These are phyloP conservation scores for Diabrotica virgifera DNA, from an alignment of 1,140 invertebrate genomes.

Conservation along the genomic window DNA sequence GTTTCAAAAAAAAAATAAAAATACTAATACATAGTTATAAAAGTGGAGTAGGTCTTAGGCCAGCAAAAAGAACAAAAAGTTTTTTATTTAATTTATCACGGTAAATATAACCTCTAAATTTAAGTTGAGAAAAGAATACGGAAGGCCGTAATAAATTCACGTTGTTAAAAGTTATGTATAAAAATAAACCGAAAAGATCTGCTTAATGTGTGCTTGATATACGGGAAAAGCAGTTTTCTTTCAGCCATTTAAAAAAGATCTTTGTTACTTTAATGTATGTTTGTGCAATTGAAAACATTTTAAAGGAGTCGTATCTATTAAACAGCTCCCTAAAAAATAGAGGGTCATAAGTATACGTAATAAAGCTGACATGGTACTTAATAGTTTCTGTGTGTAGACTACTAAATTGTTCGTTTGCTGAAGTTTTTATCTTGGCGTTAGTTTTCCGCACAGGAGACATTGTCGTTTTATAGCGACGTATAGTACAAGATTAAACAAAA, in stretches of 20 bases:
- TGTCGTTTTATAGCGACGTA: too few species aligned
- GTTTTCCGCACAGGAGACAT: too few species aligned
- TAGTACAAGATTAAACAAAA: too few species aligned
- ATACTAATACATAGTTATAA: too few species aligned
- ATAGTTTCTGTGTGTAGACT: conserved; percentile 12
- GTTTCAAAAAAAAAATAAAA: too few species aligned
- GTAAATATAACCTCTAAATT: conserved; percentile 8
- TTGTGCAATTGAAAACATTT: conserved; percentile 30
- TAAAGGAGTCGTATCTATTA: conserved; percentile 27
- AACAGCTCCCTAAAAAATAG: conserved; percentile 25
- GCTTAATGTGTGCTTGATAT: conserved; percentile 26
- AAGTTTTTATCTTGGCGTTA: background rate
- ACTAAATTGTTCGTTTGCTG: background rate
- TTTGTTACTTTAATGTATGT: conserved; percentile 33
- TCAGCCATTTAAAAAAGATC: conserved; percentile 27
- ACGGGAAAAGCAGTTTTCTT: conserved; percentile 29
- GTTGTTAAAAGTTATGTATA: conserved; percentile 20
- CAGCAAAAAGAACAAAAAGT: background rate
- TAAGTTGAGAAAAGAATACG: conserved; percentile 16
- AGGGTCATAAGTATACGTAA: conserved; percentile 18
- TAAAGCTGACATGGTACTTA: conserved; percentile 14
- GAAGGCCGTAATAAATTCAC: conserved; percentile 18
- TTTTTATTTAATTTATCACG: conserved; percentile 14
- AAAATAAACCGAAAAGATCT: conserved; percentile 17
- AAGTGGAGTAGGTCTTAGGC: too few species aligned